Conservation (phyloP, 2,888 invertebrate species). For the Matsumyia berberina region DNA sequence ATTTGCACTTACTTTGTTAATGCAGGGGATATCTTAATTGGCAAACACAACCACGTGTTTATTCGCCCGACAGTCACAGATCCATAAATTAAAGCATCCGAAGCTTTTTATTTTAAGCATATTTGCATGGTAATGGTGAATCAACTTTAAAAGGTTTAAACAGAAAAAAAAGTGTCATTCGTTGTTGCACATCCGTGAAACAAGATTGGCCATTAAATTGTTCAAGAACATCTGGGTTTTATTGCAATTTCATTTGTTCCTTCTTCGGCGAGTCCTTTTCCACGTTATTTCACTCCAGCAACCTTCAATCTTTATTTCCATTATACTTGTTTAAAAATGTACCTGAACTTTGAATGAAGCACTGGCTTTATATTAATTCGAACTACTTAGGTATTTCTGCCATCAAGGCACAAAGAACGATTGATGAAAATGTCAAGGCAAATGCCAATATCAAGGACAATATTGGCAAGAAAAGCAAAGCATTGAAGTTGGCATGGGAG, state of each 20-base stretch:
- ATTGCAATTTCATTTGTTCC: slow-evolving; percentile 24
- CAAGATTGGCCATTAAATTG: slow-evolving; percentile 20
- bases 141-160: slow-evolving; percentile 6
- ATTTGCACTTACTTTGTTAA: slow-evolving; percentile 4
- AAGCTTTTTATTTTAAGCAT: neutral
- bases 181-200: slow-evolving; percentile 2
- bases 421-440: no score
- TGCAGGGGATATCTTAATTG: slow-evolving; percentile 39
- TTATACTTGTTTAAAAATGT: no score
- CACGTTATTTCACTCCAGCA: neutral
- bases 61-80: slow-evolving; percentile 26
- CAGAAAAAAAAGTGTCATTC: neutral
- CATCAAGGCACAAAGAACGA: no score
- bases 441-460: no score
- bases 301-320: neutral
- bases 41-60: slow-evolving; percentile 46
- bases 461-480: no score
- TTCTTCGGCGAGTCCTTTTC: slow-evolving; percentile 15
- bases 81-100: slow-evolving; percentile 15
- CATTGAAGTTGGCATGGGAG: no score
- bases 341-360: no score
- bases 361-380: no score
- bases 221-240: slow-evolving; percentile 10
- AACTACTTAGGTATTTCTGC: no score
- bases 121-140: no score